phyloP scores from a whole-genome alignment of 1,140 invertebrate genomes.

The Drosophila burlai region DNA sequence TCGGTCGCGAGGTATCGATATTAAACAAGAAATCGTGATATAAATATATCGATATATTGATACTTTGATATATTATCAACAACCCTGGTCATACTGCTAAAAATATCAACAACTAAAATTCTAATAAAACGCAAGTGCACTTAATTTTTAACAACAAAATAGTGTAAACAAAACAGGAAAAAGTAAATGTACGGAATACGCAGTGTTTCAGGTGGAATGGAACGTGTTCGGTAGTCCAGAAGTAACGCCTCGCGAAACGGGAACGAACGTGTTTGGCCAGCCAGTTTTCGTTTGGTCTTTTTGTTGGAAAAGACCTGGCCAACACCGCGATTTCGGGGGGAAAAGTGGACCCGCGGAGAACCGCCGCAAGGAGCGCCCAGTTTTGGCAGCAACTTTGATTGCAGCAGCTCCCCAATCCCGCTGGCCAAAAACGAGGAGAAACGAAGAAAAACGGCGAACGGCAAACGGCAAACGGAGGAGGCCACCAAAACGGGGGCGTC shows the following conservation, averaged over 20 bases:
- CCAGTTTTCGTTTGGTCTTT: conserved; percentile 62
- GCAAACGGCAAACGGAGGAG: conserved; percentile 23
- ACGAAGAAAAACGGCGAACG: conserved; percentile 10
- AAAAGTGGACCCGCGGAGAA: conserved; percentile 42
- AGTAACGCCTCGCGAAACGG: conserved; percentile 40
- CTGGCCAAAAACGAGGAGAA: conserved; percentile 22
- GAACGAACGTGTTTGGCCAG: conserved; percentile 70
- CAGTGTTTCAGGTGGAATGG: not conserved
- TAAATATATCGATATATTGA: too few species aligned
- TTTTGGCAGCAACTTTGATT: conserved; percentile 38
- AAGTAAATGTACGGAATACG: not conserved
- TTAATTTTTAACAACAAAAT: conserved; percentile 20
- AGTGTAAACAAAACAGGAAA: not conserved
- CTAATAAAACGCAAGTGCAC: conserved; percentile 31
- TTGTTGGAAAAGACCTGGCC: conserved; percentile 46
- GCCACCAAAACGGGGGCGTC: conserved; percentile 67
- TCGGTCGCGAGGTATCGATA: too few species aligned
- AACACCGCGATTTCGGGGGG: conserved; percentile 44
- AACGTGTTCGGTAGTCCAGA: not conserved
- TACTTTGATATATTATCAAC: too few species aligned
- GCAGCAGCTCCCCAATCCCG: conserved; percentile 50
- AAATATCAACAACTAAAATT: conserved; percentile 24
- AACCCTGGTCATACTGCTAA: conserved; percentile 3
- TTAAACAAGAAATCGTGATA: too few species aligned
- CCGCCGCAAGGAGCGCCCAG: conserved; percentile 64